Conservation (phyloP, 2,888 invertebrate genomes). For the Magallana nippona region DNA sequence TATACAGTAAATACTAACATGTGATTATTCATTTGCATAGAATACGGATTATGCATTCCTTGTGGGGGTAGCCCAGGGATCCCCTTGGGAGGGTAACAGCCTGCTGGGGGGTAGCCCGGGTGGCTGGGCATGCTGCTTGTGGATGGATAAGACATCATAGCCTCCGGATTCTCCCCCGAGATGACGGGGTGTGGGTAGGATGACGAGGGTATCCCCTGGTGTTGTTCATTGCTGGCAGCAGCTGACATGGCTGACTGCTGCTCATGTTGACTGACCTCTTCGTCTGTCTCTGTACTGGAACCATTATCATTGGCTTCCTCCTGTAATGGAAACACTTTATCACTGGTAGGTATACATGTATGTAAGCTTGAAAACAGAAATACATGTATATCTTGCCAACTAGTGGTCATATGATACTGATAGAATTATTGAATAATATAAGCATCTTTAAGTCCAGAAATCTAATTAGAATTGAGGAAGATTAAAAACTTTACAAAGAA, state of each 20-base stretch:
- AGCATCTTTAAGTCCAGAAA: no score
- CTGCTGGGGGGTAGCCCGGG: not conserved
- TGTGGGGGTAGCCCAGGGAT: constrained; percentile 6
- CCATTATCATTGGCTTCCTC: constrained; percentile 47
- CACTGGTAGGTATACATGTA: no score
- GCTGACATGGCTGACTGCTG: not conserved
- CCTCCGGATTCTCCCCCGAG: constrained; percentile 10
- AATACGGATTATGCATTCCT: constrained; percentile 8
- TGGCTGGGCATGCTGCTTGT: constrained; percentile 23
- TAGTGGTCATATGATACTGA: no score
- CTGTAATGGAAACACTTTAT: not conserved
- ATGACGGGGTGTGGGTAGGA: not conserved
- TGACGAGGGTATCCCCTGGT: not conserved
- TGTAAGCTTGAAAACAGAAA: no score
- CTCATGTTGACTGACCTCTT: constrained; percentile 44
- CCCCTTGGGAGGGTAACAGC: not conserved
- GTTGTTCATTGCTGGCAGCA: not conserved
- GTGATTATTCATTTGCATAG: constrained; percentile 40
- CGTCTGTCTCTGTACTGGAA: constrained; percentile 55
- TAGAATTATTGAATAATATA: no score
- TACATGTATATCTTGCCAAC: no score
- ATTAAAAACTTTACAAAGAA: no score
- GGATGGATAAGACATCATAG: not conserved
- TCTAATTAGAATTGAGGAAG: no score
- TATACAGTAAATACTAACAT: constrained; percentile 16